Percentiles rank a stretch among this genome's conserved stretches.
Evolutionary conservation across 1,140 invertebrate species (phyloP).

Genomic region (Eupeodes corollae): DNA sequence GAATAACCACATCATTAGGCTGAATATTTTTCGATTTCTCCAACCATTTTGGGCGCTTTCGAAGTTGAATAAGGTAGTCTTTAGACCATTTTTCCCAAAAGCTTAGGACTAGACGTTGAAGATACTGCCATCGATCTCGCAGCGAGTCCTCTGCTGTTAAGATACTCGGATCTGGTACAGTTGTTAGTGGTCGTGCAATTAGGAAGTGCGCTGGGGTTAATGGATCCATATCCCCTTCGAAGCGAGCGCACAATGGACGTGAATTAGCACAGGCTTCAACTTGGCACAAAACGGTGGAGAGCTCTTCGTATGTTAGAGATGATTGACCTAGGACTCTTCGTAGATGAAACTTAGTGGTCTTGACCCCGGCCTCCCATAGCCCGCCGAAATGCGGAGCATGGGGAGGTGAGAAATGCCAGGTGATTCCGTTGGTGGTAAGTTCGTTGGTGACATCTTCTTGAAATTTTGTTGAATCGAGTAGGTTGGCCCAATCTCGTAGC

Average conservation of each 20-base stretch:
- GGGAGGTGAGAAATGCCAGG: too few species aligned
- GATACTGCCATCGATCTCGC: background rate
- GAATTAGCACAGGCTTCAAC: conserved; percentile 32
- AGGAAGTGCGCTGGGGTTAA: conserved; percentile 33
- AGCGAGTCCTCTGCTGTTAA: too few species aligned
- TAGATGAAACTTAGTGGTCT: background rate
- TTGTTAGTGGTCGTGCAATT: conserved; percentile 10
- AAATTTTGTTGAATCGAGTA: conserved; percentile 12
- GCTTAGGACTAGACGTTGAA: background rate
- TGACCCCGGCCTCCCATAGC: background rate
- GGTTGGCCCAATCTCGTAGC: too few species aligned
- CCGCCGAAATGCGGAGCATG: background rate
- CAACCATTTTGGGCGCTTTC: conserved; percentile 25
- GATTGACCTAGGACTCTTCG: conserved; percentile 7
- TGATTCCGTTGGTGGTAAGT: background rate
- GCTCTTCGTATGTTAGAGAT: conserved; percentile 13
- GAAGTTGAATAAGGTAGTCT: conserved; percentile 17
- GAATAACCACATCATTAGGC: conserved; percentile 28
- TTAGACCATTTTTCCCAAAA: conserved; percentile 13
- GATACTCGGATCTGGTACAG: too few species aligned
- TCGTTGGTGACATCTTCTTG: conserved; percentile 12
- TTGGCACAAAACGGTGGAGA: conserved; percentile 21
- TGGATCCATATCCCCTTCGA: conserved; percentile 1
- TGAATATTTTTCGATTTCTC: too few species aligned
- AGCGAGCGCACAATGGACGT: conserved; percentile 12